Base-by-base conservation (phyloP, 2,888 invertebrate species). In the Harpalus rufipes region DNA sequence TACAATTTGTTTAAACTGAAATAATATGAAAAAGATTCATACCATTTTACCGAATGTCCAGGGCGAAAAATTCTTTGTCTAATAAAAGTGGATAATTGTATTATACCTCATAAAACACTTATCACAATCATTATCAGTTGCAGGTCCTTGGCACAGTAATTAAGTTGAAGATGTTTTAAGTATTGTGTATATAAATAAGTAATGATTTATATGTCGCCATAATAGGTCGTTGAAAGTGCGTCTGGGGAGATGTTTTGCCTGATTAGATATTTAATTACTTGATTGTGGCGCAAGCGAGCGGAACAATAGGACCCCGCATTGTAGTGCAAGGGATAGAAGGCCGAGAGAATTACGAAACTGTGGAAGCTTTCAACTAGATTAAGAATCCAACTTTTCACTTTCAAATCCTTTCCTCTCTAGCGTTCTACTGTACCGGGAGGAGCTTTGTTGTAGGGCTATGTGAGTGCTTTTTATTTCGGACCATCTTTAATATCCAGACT, bases 281-380 rank as follows among this genome's bases (percentile, higher is more conserved):
- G 72, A 74, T 74, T 74, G 72, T 25, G 78, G 78, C 44, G 78
- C 78, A 78, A 58, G 78, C 58, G 16, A 58, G 32, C 58, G 78
- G 56, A 78, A 78, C 59, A 78, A 78, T 78, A 74, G 72, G n/a
- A n/a, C n/a, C 7, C 41, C 41, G 72, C 39, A 68, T 68, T 68
- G 68, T 68, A 68, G 68, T 68, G 39, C 68, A 14, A 12, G 59
- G 59, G 59, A 61, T 61, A 61, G 65, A 65, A 72, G 68, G 44
- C 72, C 72, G 78, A 21, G 78, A 79, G 51, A 56, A 63, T 78
- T 56, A 56, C 63, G 65, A 79, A 84, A 65, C 79, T 80, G 56
- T 59, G 76, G 85, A 87, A 87, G 87, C 87, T 87, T 86, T 87
- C 86, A 87, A 86, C 86, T 80, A 87, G 87, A 87, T 87, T 87